Percentiles rank a stretch among this genome's conserved stretches.
phyloP scores from a whole-genome alignment of 2,888 invertebrate genomes.

The Calliscelio sp. region DNA sequence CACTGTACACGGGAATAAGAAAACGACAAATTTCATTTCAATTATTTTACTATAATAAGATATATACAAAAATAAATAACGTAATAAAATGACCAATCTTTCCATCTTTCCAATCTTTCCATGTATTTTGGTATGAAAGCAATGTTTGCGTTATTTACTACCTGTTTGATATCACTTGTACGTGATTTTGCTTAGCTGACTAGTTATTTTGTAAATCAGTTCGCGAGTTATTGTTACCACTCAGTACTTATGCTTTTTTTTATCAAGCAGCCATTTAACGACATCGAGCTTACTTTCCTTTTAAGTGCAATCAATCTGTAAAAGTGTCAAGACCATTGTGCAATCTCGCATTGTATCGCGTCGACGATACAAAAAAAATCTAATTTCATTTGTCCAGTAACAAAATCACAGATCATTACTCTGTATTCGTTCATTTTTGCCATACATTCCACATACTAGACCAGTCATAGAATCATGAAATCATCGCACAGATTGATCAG shows the following conservation, averaged over 20 bases:
- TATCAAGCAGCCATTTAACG: constrained; percentile 27
- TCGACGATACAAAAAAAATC: no score
- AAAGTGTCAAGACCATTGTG: constrained; percentile 20
- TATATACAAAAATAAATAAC: no score
- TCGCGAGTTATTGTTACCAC: constrained; percentile 19
- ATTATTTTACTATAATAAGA: no score
- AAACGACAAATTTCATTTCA: constrained; percentile 2
- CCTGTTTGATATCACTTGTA: constrained; percentile 43
- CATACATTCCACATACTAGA: constrained; percentile 55
- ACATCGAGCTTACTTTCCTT: constrained; percentile 28
- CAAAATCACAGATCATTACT: no score
- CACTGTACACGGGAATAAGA: no score
- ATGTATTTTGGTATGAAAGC: not conserved
- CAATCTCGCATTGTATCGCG: constrained; percentile 36
- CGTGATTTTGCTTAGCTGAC: constrained; percentile 31
- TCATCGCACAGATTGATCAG: constrained; percentile 38
- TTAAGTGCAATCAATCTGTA: constrained; percentile 48
- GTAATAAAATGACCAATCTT: not conserved
- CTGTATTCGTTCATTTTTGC: constrained; percentile 3
- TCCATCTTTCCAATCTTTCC: constrained; percentile 28
- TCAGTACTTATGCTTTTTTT: constrained; percentile 54
- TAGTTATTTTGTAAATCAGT: constrained; percentile 38
- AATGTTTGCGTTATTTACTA: constrained; percentile 50
- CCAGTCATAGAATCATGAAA: constrained; percentile 13
- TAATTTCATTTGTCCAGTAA: no score